Evolutionary conservation across 1,140 invertebrate genomes (phyloP), one percentile per base, ranked within the genome.

Genomic region (Caenorhabditis tropicalis): DNA sequence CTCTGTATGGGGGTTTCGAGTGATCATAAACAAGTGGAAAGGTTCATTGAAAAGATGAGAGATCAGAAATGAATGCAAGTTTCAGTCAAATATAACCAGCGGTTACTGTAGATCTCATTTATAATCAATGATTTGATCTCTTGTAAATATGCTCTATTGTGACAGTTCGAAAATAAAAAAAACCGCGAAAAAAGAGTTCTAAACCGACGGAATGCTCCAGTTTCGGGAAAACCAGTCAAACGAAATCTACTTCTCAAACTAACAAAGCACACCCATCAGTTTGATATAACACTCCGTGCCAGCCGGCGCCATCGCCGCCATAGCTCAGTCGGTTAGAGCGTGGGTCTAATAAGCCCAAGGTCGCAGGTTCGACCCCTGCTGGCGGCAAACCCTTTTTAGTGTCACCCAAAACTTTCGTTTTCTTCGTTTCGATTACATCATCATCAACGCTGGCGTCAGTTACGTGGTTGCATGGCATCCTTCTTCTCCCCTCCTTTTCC

Each of bases 291-390:
- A 0, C n/a, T 19, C n/a, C n/a, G 19, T 7, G 27, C 10, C 5
- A 29, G 7, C 1, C 0, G n/a, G 4, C 58, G 31, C 9, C 31
- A 21, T 0, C 2, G 89, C 89, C 89, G 87, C 86, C 88, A 90
- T 91, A 90, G 89, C 89, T 90, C 89, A 90, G 90, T 88, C 88
- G 89, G 89, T 90, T 91, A 90, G 90, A 90, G 90, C 90, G 89
- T 89, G 88, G 88, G 89, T 89, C 90, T 91, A 90, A 90, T 90
- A 91, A 91, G 88, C 90, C 88, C 87, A 90, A 89, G 89, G 89
- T 90, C 89, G 88, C 87, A 89, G 89, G 89, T 90, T 90, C 89
- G 89, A 90, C 88, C 89, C 90, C 89, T 89, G 88, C 85, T 88
- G 87, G 88, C 88, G 87, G 88, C 88, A 88, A 87, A 88, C 48